A percentile compares a stretch with the other conserved stretches of the same genome.
Conservation (phyloP, 2,797 vertebrate species). For the Mus minutoides region DNA sequence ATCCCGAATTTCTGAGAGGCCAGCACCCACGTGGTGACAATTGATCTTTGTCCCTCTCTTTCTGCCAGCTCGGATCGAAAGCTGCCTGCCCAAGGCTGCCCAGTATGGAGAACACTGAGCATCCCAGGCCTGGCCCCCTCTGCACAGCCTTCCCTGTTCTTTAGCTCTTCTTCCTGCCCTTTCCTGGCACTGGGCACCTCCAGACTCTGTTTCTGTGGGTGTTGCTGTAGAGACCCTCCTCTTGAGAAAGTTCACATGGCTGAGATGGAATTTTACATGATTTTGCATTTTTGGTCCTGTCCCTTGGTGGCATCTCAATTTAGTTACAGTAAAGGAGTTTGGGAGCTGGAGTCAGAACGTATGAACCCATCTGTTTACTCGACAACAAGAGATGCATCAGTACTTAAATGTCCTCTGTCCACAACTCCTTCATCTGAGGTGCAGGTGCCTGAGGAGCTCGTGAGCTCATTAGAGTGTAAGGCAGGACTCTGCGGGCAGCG, state of each 20-base stretch:
- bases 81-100: too few relatives aligned
- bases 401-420: neutral
- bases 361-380: neutral
- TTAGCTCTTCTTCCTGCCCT: accelerated
- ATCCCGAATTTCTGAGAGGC: neutral
- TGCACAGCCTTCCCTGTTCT: accelerated
- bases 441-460: neutral
- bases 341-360: neutral
- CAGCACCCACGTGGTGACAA: neutral
- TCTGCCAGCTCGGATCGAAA: neutral
- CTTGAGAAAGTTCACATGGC: neutral
- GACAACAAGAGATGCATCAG: neutral
- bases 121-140: too few relatives aligned
- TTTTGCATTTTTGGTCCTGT: neutral
- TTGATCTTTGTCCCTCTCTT: neutral
- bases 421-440: neutral
- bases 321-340: neutral
- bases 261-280: neutral
- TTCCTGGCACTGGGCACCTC: neutral
- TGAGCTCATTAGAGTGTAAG: too few relatives aligned
- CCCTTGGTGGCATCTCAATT: neutral
- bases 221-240: neutral
- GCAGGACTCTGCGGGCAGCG: too few relatives aligned
- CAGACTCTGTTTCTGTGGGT: neutral
- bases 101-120: accelerated